Base-by-base conservation (phyloP, 1,140 invertebrate genomes). In the Leptinotarsa texana region DNA sequence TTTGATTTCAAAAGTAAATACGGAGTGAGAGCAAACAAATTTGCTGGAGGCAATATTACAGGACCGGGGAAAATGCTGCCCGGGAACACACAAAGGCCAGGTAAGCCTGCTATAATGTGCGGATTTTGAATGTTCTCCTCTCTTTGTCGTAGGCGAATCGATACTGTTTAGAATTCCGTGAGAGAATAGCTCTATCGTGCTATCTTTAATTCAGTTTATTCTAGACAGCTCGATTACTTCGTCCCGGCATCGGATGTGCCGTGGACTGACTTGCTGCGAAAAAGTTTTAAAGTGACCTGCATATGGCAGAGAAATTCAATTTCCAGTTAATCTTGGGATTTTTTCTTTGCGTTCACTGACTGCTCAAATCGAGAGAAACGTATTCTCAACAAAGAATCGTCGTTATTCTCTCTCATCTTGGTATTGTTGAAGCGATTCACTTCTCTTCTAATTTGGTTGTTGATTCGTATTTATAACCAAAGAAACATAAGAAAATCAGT, bases 1-100 rank as follows among this genome's bases (percentile, higher is more conserved):
- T 74, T 74, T 74, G 72, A 74, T 67, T 74, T 67, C 72, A 42
- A 27, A 27, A 68, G 49, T 74, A 67, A 74, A 67, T 68, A 74
- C 57, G 70, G 21, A 72, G 65, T 57, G 18, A 74, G 24, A 66
- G 72, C 65, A 74, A 74, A 74, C 65, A 73, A 63, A 73, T 73
- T 73, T 49, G 71, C 61, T 33, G 22, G 62, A 33, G 71, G 61
- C 71, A 68, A 33, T 72, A 65, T 24, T n/a, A 71, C n/a, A 72
- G 61, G 22, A 57, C 49, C 69, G 69, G 17, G 49, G 49, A 57
- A n/a, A 57, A 57, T 18, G 6, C 15, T 57, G 51, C 51, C 51
- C 51, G 18, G 21, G 69, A 33, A 18, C 48, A 21, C 22, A 17
- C 49, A 17, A 18, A 72, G 27, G 27, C 22, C 69, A 72, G 71